phyloP scores from a whole-genome alignment of 2,113 vertebrate genomes.

The Hydrochoerus hydrochaeris region DNA sequence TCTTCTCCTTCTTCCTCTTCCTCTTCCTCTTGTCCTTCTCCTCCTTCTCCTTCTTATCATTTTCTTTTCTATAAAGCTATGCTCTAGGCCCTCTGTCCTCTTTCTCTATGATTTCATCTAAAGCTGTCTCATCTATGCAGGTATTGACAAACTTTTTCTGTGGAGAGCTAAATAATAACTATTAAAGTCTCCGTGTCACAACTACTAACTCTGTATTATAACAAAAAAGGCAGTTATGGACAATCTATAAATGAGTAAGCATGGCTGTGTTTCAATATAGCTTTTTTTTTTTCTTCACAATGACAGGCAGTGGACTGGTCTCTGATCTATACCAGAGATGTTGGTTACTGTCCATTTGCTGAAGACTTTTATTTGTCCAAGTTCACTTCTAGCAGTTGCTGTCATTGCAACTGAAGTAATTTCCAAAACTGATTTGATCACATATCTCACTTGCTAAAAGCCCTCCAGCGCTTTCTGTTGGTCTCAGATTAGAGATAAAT shows the following conservation, averaged over 20 bases:
- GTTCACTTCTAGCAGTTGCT: not conserved
- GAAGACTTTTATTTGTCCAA: constrained; percentile 16
- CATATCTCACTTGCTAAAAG: not conserved
- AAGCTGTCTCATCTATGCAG: not conserved
- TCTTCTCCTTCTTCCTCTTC: not conserved
- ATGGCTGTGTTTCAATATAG: not conserved
- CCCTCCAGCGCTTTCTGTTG: not conserved
- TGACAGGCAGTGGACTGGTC: not conserved
- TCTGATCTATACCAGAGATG: not conserved
- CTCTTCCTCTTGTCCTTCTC: too few relatives aligned
- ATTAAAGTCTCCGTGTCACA: constrained; percentile 13
- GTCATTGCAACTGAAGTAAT: not conserved
- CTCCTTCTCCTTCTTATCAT: not conserved
- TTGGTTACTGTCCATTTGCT: not conserved
- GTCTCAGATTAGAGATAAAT: not conserved
- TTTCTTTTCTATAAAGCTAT: not conserved
- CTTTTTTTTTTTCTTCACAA: constrained; percentile 32
- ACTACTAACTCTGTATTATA: not conserved
- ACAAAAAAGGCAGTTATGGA: not conserved
- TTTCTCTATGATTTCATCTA: not conserved
- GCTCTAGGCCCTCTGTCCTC: not conserved
- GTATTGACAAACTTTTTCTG: not conserved
- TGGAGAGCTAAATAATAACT: constrained; percentile 18
- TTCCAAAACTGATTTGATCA: not conserved
- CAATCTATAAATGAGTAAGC: not conserved